These are phyloP conservation scores for Macrotrachela quadricornifera DNA, from an alignment of 1,140 invertebrate species.

Conservation along the genomic window DNA sequence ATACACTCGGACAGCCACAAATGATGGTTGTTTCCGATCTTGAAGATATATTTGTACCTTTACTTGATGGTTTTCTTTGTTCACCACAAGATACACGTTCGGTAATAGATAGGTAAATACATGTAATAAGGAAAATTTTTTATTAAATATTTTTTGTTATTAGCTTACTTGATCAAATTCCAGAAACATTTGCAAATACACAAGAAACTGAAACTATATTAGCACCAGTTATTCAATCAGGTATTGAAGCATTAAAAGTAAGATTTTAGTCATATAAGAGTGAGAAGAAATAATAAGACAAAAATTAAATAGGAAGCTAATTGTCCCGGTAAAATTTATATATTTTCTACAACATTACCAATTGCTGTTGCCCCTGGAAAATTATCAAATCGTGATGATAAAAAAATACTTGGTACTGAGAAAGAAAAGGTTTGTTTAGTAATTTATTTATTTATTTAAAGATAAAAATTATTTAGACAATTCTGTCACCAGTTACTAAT, in stretches of 20 bases:
- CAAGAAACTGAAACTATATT: conserved; percentile 81
- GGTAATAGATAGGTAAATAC: conserved; percentile 37
- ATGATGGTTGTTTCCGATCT: conserved; percentile 95
- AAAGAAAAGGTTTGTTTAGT: conserved; percentile 48
- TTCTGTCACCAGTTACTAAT: conserved; percentile 36
- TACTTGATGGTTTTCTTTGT: conserved; percentile 83
- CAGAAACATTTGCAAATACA: conserved; percentile 66
- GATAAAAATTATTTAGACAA: no score
- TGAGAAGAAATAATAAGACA: no score
- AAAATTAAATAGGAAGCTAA: conserved; percentile 6
- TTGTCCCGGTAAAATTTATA: conserved; percentile 59
- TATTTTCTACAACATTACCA: conserved; percentile 86
- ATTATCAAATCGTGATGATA: conserved; percentile 78
- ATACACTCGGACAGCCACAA: conserved; percentile 44
- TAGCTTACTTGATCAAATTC: conserved; percentile 67
- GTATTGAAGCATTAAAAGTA: conserved; percentile 67
- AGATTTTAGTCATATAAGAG: no score
- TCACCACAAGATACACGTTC: conserved; percentile 55
- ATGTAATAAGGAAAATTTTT: no score
- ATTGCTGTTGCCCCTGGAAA: conserved; percentile 68
- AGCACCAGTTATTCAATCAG: conserved; percentile 80
- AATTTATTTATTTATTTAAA: not conserved
- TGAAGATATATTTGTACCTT: conserved; percentile 85
- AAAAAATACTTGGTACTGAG: conserved; percentile 73
- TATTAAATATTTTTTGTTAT: no score